These are phyloP conservation scores for Ennomos erosarius DNA, from an alignment of 2,888 invertebrate species.

Conservation along the genomic window DNA sequence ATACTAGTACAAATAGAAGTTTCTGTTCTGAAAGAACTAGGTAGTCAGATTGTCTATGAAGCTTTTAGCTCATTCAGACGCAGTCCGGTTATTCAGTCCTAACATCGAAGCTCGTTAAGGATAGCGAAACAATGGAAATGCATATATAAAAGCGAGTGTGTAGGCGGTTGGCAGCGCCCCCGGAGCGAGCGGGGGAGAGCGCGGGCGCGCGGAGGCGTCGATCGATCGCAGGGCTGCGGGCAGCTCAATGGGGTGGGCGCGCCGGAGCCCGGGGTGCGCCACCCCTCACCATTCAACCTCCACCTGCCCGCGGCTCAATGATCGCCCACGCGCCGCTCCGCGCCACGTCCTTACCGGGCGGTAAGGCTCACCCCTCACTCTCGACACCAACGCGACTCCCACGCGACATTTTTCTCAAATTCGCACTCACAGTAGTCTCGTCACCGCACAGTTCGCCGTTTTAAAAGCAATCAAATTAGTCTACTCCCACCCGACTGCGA, in stretches of 20 bases:
- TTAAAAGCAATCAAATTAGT: constrained; percentile 68
- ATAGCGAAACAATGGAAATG: constrained; percentile 31
- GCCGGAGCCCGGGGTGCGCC: constrained; percentile 51
- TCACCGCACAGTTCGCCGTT: constrained; percentile 72
- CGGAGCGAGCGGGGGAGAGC: constrained; percentile 23
- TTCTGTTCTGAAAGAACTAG: background rate
- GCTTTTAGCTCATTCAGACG: constrained; percentile 20
- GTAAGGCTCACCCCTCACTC: constrained; percentile 43
- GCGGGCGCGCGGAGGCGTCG: constrained; percentile 52
- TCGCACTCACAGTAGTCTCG: constrained; percentile 68
- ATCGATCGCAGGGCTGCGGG: constrained; percentile 64
- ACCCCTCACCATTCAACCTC: constrained; percentile 71
- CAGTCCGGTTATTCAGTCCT: constrained; percentile 12
- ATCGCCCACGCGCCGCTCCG: constrained; percentile 75
- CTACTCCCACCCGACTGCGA: constrained; percentile 30
- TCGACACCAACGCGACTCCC: constrained; percentile 69
- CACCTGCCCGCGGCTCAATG: constrained; percentile 79
- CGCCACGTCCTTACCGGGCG: constrained; percentile 54
- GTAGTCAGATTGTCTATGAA: constrained; percentile 1
- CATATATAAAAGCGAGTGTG: constrained; percentile 22
- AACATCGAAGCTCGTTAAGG: constrained; percentile 14
- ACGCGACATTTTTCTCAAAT: constrained; percentile 72
- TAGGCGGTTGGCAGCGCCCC: constrained; percentile 29
- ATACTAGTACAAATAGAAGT: background rate
- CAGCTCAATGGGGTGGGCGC: constrained; percentile 67